Conservation (phyloP, 1,140 invertebrate species). For the Zaprionus inermis region DNA sequence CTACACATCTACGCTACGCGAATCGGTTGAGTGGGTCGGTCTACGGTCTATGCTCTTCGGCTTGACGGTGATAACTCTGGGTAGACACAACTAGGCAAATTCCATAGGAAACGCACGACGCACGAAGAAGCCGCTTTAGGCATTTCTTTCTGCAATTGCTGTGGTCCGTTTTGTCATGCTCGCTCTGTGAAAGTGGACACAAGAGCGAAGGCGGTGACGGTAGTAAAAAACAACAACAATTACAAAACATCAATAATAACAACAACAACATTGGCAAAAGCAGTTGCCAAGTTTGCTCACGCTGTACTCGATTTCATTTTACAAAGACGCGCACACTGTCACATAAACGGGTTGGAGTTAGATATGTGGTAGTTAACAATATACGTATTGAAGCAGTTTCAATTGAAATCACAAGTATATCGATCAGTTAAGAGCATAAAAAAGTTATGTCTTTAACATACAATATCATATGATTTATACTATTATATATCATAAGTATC, state of each 20-base stretch:
- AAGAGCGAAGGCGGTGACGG: slow-evolving; percentile 61
- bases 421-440: background rate
- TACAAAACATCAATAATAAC: slow-evolving; percentile 28
- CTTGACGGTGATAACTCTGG: slow-evolving; percentile 51
- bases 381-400: background rate
- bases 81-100: slow-evolving; percentile 70
- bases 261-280: slow-evolving; percentile 61
- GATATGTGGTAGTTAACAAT: background rate
- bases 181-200: slow-evolving; percentile 76
- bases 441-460: background rate
- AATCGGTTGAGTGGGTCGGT: slow-evolving; percentile 37
- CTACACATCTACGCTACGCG: slow-evolving; percentile 40
- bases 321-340: slow-evolving; percentile 42
- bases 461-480: too few relatives aligned
- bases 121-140: slow-evolving; percentile 49
- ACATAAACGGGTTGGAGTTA: slow-evolving; percentile 15
- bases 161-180: slow-evolving; percentile 38
- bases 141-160: slow-evolving; percentile 44
- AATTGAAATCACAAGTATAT: background rate
- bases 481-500: too few relatives aligned
- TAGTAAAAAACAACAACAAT: slow-evolving; percentile 37
- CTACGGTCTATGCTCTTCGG: slow-evolving; percentile 8
- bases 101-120: slow-evolving; percentile 42
- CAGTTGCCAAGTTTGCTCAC: slow-evolving; percentile 63
- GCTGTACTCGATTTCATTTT: slow-evolving; percentile 77